phyloP scores from a whole-genome alignment of 2,113 vertebrate species.

The Catharus bicknelli region DNA sequence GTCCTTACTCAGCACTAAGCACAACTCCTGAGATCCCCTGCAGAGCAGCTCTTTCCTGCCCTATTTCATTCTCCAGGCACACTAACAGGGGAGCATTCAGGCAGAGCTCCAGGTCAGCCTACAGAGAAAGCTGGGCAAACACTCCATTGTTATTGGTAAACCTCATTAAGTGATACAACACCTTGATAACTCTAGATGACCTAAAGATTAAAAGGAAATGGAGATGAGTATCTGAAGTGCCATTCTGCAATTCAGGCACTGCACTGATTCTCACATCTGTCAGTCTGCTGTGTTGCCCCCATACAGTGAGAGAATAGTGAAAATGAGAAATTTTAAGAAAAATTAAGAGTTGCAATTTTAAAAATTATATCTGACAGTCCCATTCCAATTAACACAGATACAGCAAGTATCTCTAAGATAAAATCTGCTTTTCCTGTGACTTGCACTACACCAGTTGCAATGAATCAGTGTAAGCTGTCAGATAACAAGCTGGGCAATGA shows the following conservation, averaged over 20 bases:
- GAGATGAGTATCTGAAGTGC: background rate
- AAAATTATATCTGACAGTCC: background rate
- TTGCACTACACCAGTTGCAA: background rate
- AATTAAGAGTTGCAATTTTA: background rate
- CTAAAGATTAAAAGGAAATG: background rate
- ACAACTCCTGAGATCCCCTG: rapidly evolving
- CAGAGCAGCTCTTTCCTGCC: background rate
- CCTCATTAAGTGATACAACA: background rate
- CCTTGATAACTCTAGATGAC: background rate
- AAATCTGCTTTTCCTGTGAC: background rate
- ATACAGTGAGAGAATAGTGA: background rate
- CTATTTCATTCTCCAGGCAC: rapidly evolving
- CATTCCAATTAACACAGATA: background rate
- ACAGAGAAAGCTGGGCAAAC: background rate
- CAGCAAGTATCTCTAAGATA: background rate
- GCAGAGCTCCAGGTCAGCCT: background rate
- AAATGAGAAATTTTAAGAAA: background rate
- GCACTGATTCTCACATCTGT: background rate
- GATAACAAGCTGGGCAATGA: background rate
- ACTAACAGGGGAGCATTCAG: background rate
- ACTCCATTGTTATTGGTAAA: background rate
- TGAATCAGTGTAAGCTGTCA: background rate
- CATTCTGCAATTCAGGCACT: background rate
- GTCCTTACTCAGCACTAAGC: background rate
- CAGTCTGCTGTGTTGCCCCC: background rate